Conservation (phyloP, 2,113 vertebrate genomes). For the Hippocampus mohnikei region DNA sequence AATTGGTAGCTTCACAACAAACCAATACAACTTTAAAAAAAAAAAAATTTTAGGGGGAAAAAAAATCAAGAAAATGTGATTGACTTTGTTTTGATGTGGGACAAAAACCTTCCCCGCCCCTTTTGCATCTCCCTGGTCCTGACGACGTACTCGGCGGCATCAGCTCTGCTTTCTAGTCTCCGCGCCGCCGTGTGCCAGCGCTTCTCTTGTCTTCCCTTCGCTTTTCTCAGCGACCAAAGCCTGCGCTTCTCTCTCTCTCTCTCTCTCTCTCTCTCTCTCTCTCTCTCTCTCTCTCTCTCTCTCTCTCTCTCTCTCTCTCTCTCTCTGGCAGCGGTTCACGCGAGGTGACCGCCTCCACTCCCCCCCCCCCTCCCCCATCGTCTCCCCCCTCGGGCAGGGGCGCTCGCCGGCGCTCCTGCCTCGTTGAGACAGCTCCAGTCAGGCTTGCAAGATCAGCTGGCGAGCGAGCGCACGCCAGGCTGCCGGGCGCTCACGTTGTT, state of each 20-base stretch:
- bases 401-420: slow-evolving; percentile 55
- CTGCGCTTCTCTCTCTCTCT: slow-evolving; percentile 21
- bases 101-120: slow-evolving; percentile 13
- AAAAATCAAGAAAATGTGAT: neutral
- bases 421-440: slow-evolving; percentile 74
- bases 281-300: slow-evolving; percentile 11
- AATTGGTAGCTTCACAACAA: too few relatives aligned
- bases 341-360: slow-evolving; percentile 56
- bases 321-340: neutral
- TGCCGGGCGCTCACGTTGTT: slow-evolving; percentile 67
- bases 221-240: slow-evolving; percentile 16
- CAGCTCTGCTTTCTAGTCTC: slow-evolving; percentile 69
- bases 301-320: neutral
- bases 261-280: slow-evolving; percentile 10
- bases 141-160: slow-evolving; percentile 36
- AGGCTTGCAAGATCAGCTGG: slow-evolving; percentile 75
- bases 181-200: slow-evolving; percentile 47
- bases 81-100: neutral
- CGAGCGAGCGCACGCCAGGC: slow-evolving; percentile 69
- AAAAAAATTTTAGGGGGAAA: too few relatives aligned
- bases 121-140: slow-evolving; percentile 8
- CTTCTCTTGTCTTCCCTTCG: slow-evolving; percentile 32
- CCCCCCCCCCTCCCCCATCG: neutral
- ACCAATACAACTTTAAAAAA: neutral
- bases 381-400: slow-evolving; percentile 49